phyloP scores from a whole-genome alignment of 2,888 invertebrate species.

The Ypsolopha scabrella region DNA sequence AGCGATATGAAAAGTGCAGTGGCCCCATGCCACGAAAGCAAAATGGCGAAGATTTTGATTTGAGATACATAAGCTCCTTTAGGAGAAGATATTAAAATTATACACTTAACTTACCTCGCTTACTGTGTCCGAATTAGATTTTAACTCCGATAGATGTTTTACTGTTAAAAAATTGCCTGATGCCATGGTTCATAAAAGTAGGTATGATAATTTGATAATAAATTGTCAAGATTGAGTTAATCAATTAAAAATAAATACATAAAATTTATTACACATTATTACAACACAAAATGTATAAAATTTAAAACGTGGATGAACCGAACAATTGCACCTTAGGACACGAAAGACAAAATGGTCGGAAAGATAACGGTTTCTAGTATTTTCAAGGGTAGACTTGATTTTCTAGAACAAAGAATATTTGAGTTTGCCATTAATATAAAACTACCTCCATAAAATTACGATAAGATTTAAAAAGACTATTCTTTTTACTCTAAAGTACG shows the following conservation, averaged over 20 bases:
- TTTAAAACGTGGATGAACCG: too few relatives aligned
- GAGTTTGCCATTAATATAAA: too few relatives aligned
- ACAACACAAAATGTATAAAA: too few relatives aligned
- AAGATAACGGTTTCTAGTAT: too few relatives aligned
- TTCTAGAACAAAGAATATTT: too few relatives aligned
- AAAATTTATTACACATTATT: not conserved
- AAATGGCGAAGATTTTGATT: constrained; percentile 17
- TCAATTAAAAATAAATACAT: constrained; percentile 1
- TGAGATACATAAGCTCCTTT: not conserved
- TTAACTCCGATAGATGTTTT: constrained; percentile 63
- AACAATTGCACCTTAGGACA: too few relatives aligned
- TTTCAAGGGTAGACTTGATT: too few relatives aligned
- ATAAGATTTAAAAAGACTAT: too few relatives aligned
- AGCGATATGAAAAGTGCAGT: too few relatives aligned
- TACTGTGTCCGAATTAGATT: constrained; percentile 52
- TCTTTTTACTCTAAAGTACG: too few relatives aligned
- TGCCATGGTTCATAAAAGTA: constrained; percentile 12
- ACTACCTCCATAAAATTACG: too few relatives aligned
- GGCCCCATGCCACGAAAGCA: constrained; percentile 8
- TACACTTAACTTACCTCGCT: constrained; percentile 50
- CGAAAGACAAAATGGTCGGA: too few relatives aligned
- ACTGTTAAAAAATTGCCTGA: constrained; percentile 21
- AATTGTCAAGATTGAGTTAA: not conserved
- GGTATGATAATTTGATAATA: not conserved
- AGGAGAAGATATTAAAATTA: not conserved